These are phyloP conservation scores for Samia ricini DNA, from an alignment of 1,140 invertebrate genomes.

Conservation along the genomic window DNA sequence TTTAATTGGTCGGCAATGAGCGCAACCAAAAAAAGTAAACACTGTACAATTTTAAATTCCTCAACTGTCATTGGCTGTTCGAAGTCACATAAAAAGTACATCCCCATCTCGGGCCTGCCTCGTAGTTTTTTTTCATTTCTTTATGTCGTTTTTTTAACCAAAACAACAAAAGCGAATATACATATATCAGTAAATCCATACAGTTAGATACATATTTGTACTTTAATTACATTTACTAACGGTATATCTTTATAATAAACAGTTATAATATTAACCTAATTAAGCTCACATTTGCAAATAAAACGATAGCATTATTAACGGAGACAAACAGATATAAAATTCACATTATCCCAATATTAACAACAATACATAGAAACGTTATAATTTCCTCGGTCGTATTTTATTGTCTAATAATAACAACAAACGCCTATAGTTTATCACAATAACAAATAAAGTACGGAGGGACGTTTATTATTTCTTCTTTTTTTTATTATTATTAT, in stretches of 20 bases:
- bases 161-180: not conserved
- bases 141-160: not conserved
- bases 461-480: constrained; percentile 62
- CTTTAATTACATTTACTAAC: no score
- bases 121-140: constrained; percentile 43
- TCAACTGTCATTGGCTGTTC: constrained; percentile 45
- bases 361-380: constrained; percentile 58
- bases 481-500: no score
- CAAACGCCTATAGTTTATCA: constrained; percentile 48
- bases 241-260: no score
- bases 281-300: not conserved
- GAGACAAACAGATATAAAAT: constrained; percentile 57
- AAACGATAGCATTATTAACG: constrained; percentile 11
- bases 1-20: constrained; percentile 30
- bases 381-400: constrained; percentile 52
- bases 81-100: constrained; percentile 54
- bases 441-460: constrained; percentile 47
- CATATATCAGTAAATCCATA: no score
- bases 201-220: constrained; percentile 2
- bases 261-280: not conserved
- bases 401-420: constrained; percentile 56
- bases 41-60: constrained; percentile 58
- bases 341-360: constrained; percentile 39
- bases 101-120: constrained; percentile 47
- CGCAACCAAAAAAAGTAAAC: constrained; percentile 35